Percentiles rank a stretch among this genome's conserved stretches.
phyloP scores from a whole-genome alignment of 2,888 invertebrate species.

The Ypsolopha sequella region DNA sequence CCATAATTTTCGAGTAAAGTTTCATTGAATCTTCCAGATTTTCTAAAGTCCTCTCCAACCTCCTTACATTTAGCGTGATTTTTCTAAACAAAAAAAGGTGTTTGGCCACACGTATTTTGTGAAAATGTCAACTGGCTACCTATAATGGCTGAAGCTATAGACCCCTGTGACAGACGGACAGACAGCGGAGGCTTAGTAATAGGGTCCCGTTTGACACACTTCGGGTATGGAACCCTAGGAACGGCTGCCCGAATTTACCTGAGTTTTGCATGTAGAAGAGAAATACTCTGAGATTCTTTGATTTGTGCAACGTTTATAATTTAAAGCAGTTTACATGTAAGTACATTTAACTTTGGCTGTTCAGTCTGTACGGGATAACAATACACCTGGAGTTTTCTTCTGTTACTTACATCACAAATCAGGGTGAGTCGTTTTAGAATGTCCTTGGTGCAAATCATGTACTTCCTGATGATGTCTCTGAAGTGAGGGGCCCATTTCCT shows the following conservation, averaged over 20 bases:
- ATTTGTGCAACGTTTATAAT: neutral
- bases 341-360: neutral
- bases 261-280: neutral
- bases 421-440: conserved; percentile 55
- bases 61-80: conserved; percentile 60
- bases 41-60: conserved; percentile 21
- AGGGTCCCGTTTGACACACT: too few relatives aligned
- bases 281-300: neutral
- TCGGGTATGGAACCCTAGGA: too few relatives aligned
- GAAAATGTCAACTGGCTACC: too few relatives aligned
- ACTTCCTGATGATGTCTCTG: conserved; percentile 47
- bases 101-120: too few relatives aligned
- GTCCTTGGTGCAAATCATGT: conserved; percentile 62
- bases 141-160: too few relatives aligned
- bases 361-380: neutral
- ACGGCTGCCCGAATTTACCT: neutral
- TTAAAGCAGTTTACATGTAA: neutral
- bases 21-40: too few relatives aligned
- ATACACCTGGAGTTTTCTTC: neutral
- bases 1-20: too few relatives aligned
- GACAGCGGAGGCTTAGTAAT: too few relatives aligned
- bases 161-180: too few relatives aligned
- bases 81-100: conserved; percentile 27
- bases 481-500: conserved; percentile 59
- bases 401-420: conserved; percentile 42